These are phyloP conservation scores for Mongoloraphidia duomilia DNA, from an alignment of 2,888 invertebrate species.

Conservation along the genomic window DNA sequence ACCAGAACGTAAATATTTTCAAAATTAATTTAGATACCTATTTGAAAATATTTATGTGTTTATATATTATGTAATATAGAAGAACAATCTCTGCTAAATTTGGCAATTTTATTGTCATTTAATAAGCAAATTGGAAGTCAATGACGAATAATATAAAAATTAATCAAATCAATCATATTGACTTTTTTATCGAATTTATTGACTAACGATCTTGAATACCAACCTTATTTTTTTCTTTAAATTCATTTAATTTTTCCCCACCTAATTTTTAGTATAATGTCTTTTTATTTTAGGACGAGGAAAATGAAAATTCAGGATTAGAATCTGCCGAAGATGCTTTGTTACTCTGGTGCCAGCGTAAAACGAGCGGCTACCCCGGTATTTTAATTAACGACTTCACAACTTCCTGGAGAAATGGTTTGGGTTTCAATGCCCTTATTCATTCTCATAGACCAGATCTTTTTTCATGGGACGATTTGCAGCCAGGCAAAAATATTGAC, in stretches of 20 bases:
- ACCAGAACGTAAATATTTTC: not conserved
- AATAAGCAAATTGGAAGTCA: too few relatives aligned
- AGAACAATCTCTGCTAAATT: too few relatives aligned
- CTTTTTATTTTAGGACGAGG: constrained; percentile 61
- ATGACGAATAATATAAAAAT: too few relatives aligned
- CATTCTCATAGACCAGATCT: constrained; percentile 95
- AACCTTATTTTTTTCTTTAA: not conserved
- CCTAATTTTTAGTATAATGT: constrained; percentile 1
- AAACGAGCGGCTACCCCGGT: constrained; percentile 86
- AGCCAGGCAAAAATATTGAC: constrained; percentile 72
- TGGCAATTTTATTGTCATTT: too few relatives aligned
- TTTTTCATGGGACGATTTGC: constrained; percentile 72
- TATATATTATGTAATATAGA: too few relatives aligned
- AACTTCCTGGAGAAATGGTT: constrained; percentile 88
- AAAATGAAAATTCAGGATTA: constrained; percentile 92
- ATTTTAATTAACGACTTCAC: constrained; percentile 83
- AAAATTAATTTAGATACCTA: too few relatives aligned
- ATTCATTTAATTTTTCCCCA: not conserved
- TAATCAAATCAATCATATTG: too few relatives aligned
- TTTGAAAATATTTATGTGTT: too few relatives aligned
- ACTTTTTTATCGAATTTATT: too few relatives aligned
- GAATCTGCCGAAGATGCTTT: constrained; percentile 98
- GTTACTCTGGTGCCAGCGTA: constrained; percentile 95
- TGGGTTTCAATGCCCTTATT: constrained; percentile 97
- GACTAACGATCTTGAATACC: not conserved